Base-by-base conservation (phyloP, 2,888 invertebrate species). In the Drosophila trichaetosa region DNA sequence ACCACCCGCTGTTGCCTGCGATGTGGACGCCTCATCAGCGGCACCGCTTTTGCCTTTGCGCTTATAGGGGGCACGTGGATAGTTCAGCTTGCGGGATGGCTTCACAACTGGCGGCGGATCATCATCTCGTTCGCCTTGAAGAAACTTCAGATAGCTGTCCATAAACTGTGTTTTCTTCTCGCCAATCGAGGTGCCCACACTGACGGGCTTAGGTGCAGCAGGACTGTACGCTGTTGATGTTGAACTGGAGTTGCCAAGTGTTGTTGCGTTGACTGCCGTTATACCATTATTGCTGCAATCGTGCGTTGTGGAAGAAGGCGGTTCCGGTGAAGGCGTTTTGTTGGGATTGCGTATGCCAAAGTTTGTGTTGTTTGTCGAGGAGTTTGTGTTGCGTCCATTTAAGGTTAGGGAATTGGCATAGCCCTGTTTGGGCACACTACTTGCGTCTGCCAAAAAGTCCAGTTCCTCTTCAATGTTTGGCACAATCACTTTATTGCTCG, bases 391-490 rank as follows among this genome's bases (percentile, higher is more conserved):
- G 53, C 82, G 85, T 0, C 87, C 87, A 63, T 88, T 88, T 40
- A 76, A 65, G 38, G 89, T 69, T 46, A 86, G 68, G 24, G 90
- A 89, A 65, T 88, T 91, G 60, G 91, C 78, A 79, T 91, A 80
- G 70, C 93, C 80, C 91, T 93, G 81, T 59, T 92, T 91, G 16
- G 89, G 85, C n/a, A 84, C 84, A 59, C 82, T 76, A 29, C 64
- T 79, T 4, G 88, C 82, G 69, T 90, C 91, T 89, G 95, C 95
- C 93, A 97, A 94, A 94, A 97, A 97, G 93, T 96, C 96, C 91
- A 97, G 94, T 94, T 97, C 97, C 94, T 97, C 97, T 93, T 97
- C 97, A 93, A 97, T 97, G 94, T 97, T 97, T 87, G 97, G 97
- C 91, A 97, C 97, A 90, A 97, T 96, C 89, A 97, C 97, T 94